phyloP scores from a whole-genome alignment of 2,113 vertebrate species.

The Cettia cetti region DNA sequence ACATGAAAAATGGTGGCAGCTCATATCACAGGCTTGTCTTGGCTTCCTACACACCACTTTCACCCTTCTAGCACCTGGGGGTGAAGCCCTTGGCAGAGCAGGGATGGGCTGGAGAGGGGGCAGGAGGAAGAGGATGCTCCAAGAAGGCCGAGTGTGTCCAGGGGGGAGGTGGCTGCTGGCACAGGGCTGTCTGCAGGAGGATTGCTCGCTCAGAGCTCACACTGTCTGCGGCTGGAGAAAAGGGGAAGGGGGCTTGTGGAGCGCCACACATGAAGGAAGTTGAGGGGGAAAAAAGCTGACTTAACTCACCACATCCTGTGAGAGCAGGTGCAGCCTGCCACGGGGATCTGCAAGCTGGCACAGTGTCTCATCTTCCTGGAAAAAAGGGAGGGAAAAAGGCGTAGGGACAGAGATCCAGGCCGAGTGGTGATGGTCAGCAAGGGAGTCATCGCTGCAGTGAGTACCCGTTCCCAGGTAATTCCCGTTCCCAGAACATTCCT shows the following conservation, averaged over 20 bases:
- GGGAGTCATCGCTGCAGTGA: accelerated
- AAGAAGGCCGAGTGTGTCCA: accelerated
- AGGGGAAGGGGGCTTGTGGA: not conserved
- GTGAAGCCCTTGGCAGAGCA: not conserved
- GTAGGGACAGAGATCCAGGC: not conserved
- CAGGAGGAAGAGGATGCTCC: not conserved
- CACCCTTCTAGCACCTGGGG: accelerated
- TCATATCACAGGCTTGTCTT: not conserved
- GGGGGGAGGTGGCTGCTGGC: not conserved
- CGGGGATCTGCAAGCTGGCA: not conserved
- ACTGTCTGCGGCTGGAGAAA: not conserved
- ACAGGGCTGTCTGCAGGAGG: not conserved
- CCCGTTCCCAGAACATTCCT: too few relatives aligned
- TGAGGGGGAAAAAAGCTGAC: accelerated
- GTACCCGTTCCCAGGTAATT: accelerated
- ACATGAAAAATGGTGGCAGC: not conserved
- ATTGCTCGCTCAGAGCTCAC: not conserved
- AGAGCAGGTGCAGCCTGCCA: not conserved
- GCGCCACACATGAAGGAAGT: not conserved
- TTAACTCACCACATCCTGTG: not conserved
- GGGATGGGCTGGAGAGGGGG: not conserved
- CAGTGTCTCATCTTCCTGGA: not conserved
- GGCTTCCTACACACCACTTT: accelerated
- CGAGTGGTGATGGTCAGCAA: accelerated
- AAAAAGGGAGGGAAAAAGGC: accelerated